Base-by-base conservation (phyloP, 2,888 invertebrate genomes). In the Tortrix viridana region DNA sequence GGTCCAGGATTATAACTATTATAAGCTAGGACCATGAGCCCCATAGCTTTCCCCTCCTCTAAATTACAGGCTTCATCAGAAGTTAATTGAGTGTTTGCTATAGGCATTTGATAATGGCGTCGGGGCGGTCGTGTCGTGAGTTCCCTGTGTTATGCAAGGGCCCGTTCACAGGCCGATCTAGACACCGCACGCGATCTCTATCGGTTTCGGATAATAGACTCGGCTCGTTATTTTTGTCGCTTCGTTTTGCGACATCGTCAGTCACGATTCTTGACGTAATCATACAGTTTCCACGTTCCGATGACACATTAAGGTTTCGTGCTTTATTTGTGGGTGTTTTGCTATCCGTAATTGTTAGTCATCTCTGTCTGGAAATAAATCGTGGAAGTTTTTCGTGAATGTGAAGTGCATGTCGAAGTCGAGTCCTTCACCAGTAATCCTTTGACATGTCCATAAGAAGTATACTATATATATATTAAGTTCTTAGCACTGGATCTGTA, bases 241-340 rank as follows among this genome's bases (percentile, higher is more conserved):
- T 85, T 83, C 81, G 85, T 80, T 75, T 78, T 77, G 72, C 80
- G 74, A 81, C 81, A 78, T 78, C 75, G 71, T 65, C 70, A 70
- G 77, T 82, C 87, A 86, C 86, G 85, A 83, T 73, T 78, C 69
- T 71, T 81, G 81, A 82, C 75, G 86, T 81, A 86, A 85, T 73
- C 74, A 69, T 67, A 47, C 49, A 72, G 79, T 84, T 82, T 82
- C 80, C 80, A 83, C 79, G 80, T 74, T 79, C 72, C 71, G 73
- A 74, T 80, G 81, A 79, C 82, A 82, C 73, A 74, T 74, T 57
- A 53, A 63, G 65, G 68, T 70, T 69, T 70, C 74, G 69, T 71
- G 65, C 68, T 67, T 69, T 73, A 71, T 67, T 67, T 55, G 66
- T 64, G 57, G 62, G 43, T 59, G 59, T 68, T 74, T 69, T 67